These are phyloP conservation scores for Neodontobutis hainanensis DNA, from an alignment of 2,113 vertebrate species.

Conservation along the genomic window DNA sequence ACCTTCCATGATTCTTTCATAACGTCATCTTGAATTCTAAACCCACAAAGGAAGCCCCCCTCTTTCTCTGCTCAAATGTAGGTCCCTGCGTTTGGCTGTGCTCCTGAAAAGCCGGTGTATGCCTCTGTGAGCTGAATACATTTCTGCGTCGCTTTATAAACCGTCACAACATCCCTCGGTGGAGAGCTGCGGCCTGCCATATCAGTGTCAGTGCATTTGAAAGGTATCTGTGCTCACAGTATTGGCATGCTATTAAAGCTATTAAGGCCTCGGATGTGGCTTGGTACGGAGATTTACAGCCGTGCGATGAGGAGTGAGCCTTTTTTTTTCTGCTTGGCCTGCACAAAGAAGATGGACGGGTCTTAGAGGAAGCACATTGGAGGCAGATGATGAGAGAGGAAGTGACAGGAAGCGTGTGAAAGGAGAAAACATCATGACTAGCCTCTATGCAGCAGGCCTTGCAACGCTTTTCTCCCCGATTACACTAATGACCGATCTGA, in stretches of 20 bases:
- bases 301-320: too few species aligned
- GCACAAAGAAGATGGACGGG: conserved; percentile 30
- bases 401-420: conserved; percentile 36
- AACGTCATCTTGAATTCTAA: background rate
- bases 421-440: conserved; percentile 27
- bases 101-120: background rate
- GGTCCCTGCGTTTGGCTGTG: background rate
- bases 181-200: background rate
- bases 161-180: background rate
- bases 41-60: background rate
- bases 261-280: background rate
- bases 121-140: conserved; percentile 1
- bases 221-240: background rate
- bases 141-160: background rate
- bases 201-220: background rate
- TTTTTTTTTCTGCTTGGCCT: conserved; percentile 12
- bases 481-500: conserved; percentile 65
- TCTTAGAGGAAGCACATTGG: conserved; percentile 28
- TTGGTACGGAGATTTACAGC: conserved; percentile 2
- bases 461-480: conserved; percentile 55
- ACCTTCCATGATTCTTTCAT: background rate
- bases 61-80: background rate
- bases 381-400: conserved; percentile 36
- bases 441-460: conserved; percentile 32
- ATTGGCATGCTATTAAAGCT: background rate